phyloP scores from a whole-genome alignment of 2,113 vertebrate species.

The Gulo gulo region DNA sequence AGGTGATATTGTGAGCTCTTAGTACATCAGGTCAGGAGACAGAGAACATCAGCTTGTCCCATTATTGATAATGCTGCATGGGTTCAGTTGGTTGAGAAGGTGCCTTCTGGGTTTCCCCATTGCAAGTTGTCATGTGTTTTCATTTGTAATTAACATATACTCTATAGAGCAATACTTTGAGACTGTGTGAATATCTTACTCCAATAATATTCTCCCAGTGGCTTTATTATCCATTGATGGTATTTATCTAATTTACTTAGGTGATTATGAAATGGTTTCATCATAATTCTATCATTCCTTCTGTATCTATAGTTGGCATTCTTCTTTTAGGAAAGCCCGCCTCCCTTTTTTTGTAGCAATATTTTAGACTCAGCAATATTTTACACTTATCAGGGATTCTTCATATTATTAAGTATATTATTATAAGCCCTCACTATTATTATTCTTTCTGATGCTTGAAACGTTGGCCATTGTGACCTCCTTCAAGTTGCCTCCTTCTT shows the following conservation, averaged over 20 bases:
- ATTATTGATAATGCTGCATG: background rate
- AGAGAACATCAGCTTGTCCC: background rate
- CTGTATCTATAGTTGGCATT: background rate
- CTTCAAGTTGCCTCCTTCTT: background rate
- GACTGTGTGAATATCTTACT: background rate
- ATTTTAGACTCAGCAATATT: background rate
- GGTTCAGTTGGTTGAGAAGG: background rate
- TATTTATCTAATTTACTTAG: background rate
- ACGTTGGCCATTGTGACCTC: background rate
- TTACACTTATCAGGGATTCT: background rate
- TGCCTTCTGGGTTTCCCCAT: background rate
- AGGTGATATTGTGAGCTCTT: background rate
- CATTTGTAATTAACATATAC: background rate
- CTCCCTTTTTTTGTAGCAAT: background rate
- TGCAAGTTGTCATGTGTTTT: background rate
- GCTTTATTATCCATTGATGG: background rate
- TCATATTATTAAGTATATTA: constrained; percentile 15
- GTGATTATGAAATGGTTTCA: background rate
- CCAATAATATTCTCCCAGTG: background rate
- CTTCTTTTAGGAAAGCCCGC: background rate
- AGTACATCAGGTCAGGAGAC: background rate
- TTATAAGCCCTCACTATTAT: background rate
- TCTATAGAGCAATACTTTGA: background rate
- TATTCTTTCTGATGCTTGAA: background rate
- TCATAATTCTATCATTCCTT: background rate